phyloP scores from a whole-genome alignment of 2,113 vertebrate genomes.

The Telmatochromis brachygnathus region DNA sequence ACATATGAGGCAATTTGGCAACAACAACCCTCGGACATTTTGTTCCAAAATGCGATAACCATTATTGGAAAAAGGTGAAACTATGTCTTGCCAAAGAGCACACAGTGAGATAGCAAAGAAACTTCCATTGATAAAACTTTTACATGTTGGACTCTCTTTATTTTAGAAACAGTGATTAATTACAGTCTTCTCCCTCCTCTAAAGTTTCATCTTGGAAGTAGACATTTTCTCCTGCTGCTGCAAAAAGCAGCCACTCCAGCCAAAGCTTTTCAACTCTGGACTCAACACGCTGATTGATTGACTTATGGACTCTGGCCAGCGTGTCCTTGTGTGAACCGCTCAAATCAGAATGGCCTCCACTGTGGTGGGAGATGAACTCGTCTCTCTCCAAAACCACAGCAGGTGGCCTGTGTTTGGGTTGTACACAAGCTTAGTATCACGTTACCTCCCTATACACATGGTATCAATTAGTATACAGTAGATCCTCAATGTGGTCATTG shows the following conservation, averaged over 20 bases:
- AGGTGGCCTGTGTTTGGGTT: constrained; percentile 65
- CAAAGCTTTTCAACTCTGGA: constrained; percentile 14
- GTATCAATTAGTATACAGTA: constrained; percentile 43
- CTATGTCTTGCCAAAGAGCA: not conserved
- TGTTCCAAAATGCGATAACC: constrained; percentile 31
- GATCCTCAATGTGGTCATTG: constrained; percentile 6
- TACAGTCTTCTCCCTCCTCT: not conserved
- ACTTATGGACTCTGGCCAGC: constrained; percentile 45
- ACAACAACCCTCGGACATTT: not conserved
- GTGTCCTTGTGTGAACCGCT: constrained; percentile 59
- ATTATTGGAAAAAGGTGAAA: constrained; percentile 30
- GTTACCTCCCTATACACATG: constrained; percentile 46
- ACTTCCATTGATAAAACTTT: constrained; percentile 16
- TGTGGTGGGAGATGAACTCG: constrained; percentile 24
- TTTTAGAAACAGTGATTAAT: constrained; percentile 26
- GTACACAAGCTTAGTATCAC: constrained; percentile 33
- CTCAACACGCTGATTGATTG: constrained; percentile 35
- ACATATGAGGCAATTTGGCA: constrained; percentile 38
- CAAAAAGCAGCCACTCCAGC: not conserved
- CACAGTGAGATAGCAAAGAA: not conserved
- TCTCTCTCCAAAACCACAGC: constrained; percentile 51
- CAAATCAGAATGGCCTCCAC: constrained; percentile 36
- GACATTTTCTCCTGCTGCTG: not conserved
- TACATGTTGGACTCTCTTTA: constrained; percentile 4
- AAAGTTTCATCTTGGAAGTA: not conserved